Evolutionary conservation across 2,113 vertebrate species (phyloP).

Genomic region (Cyanistes caeruleus): DNA sequence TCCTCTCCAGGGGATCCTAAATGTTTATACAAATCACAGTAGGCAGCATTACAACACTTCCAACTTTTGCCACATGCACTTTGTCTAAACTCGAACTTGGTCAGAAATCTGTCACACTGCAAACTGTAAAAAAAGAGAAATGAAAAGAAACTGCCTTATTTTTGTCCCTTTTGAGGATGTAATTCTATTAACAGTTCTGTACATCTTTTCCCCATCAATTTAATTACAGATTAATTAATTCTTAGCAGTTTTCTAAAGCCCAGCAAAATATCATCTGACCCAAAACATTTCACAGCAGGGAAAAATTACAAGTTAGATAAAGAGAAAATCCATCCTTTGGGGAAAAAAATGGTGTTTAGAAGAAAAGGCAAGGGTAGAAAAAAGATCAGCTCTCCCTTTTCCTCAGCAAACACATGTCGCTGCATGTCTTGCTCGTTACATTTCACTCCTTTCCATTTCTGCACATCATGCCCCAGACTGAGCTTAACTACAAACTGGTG

Average conservation of each 20-base stretch:
- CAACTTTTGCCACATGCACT: constrained; percentile 64
- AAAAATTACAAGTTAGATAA: constrained; percentile 57
- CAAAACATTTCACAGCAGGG: constrained; percentile 61
- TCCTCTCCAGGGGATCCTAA: constrained; percentile 60
- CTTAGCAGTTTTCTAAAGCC: constrained; percentile 52
- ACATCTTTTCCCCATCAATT: constrained; percentile 26
- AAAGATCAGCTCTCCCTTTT: constrained; percentile 2
- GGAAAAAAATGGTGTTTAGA: not conserved
- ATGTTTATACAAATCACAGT: constrained; percentile 68
- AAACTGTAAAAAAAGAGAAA: constrained; percentile 46
- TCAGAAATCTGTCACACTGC: constrained; percentile 53
- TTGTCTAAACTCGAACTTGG: constrained; percentile 51
- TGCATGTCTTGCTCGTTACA: not conserved
- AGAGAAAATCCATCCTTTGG: constrained; percentile 30
- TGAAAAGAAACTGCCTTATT: constrained; percentile 49
- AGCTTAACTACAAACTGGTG: not conserved
- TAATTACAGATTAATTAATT: constrained; percentile 68
- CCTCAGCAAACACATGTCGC: not conserved
- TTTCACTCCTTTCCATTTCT: not conserved
- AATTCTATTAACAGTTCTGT: constrained; percentile 57
- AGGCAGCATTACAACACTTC: constrained; percentile 66
- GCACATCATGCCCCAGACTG: not conserved
- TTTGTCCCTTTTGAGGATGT: constrained; percentile 51
- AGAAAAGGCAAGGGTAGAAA: not conserved
- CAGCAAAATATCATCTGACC: constrained; percentile 48